These are phyloP conservation scores for Sylvietta virens DNA, from an alignment of 2,113 vertebrate species.

Conservation along the genomic window DNA sequence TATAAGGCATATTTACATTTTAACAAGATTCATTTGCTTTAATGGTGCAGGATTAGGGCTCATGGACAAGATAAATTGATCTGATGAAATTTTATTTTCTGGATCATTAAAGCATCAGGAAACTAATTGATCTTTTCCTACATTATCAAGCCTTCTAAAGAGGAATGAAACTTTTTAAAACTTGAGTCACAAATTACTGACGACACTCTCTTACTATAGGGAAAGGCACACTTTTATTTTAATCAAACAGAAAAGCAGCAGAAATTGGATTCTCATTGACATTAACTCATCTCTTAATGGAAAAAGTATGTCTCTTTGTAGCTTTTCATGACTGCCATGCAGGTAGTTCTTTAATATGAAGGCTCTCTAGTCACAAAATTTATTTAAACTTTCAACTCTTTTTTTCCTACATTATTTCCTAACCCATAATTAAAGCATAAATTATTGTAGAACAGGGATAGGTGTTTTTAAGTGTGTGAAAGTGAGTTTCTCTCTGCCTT, in stretches of 20 bases:
- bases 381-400: not conserved
- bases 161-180: not conserved
- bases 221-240: not conserved
- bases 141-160: not conserved
- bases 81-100: slow-evolving; percentile 9
- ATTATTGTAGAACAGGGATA: not conserved
- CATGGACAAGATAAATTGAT: not conserved
- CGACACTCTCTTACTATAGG: not conserved
- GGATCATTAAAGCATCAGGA: not conserved
- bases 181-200: not conserved
- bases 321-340: not conserved
- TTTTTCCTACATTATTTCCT: not conserved
- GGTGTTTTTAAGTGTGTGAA: not conserved
- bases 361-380: not conserved
- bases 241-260: not conserved
- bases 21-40: not conserved
- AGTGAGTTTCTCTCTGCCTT: not conserved
- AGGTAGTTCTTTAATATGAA: not conserved
- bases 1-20: not conserved
- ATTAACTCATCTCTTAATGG: not conserved
- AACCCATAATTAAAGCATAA: not conserved
- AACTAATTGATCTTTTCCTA: not conserved
- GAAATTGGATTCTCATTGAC: not conserved
- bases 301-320: not conserved
- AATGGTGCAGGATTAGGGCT: not conserved